Evolutionary conservation across 1,140 invertebrate species (phyloP).

Genomic region (Ceratina japonica): DNA sequence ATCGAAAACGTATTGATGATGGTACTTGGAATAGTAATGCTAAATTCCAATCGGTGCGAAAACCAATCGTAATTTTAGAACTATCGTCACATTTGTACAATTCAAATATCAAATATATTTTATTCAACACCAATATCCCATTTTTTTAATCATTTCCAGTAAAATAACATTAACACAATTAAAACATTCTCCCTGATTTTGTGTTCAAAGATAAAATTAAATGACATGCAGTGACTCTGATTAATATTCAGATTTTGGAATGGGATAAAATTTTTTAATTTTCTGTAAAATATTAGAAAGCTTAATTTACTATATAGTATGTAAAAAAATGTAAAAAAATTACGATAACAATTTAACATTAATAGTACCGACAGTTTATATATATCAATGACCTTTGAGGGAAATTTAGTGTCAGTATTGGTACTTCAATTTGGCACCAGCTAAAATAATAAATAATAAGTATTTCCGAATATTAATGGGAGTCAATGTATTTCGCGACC

Average conservation of each 20-base stretch:
- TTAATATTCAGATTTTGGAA: too few relatives aligned
- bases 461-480: not conserved
- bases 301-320: too few relatives aligned
- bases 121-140: constrained; percentile 57
- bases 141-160: constrained; percentile 17
- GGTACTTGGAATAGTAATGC: too few relatives aligned
- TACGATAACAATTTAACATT: not conserved
- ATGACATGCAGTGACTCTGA: too few relatives aligned
- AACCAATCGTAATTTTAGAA: constrained; percentile 40
- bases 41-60: not conserved
- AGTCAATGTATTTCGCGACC: not conserved
- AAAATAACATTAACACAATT: constrained; percentile 19
- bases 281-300: too few relatives aligned
- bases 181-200: not conserved
- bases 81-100: constrained; percentile 40
- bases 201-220: not conserved
- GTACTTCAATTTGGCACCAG: not conserved
- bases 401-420: too few relatives aligned
- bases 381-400: too few relatives aligned
- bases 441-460: not conserved
- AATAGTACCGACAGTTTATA: too few relatives aligned
- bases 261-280: too few relatives aligned
- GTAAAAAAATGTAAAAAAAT: not conserved
- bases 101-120: constrained; percentile 68
- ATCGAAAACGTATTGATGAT: not conserved